phyloP scores from a whole-genome alignment of 2,113 vertebrate species.

The Phalacrocorax pelagicus region DNA sequence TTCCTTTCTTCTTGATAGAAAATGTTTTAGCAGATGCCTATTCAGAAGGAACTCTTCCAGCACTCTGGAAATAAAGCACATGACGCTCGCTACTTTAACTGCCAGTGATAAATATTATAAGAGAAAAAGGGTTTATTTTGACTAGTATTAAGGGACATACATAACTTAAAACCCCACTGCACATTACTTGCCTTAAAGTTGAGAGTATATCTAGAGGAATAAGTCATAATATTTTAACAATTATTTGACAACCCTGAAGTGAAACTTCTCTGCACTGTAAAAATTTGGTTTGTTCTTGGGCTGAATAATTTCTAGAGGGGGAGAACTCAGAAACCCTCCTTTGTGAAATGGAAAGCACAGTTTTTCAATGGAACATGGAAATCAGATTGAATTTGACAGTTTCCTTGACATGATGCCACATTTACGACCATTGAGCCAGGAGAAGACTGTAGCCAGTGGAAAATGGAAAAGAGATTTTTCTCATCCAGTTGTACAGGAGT shows the following conservation, averaged over 20 bases:
- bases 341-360: conserved; percentile 6
- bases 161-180: background rate
- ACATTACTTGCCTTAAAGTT: background rate
- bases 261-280: background rate
- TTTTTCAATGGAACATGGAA: background rate
- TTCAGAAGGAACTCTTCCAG: conserved; percentile 23
- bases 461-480: conserved; percentile 39
- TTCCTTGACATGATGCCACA: background rate
- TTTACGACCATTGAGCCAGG: background rate
- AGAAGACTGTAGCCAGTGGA: conserved; percentile 22
- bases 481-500: background rate
- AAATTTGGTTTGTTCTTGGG: background rate
- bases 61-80: conserved; percentile 1
- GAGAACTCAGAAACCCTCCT: background rate
- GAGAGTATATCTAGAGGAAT: background rate
- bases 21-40: conserved; percentile 57
- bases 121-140: background rate
- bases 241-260: background rate
- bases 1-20: conserved; percentile 57
- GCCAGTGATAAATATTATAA: background rate
- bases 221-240: background rate
- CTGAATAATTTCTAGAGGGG: background rate
- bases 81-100: background rate
- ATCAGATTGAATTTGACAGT: conserved; percentile 1
- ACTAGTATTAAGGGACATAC: background rate